These are phyloP conservation scores for Epizoanthus stellaris DNA, from an alignment of 92 coral and sea anemone genomes.

Conservation along the genomic window DNA sequence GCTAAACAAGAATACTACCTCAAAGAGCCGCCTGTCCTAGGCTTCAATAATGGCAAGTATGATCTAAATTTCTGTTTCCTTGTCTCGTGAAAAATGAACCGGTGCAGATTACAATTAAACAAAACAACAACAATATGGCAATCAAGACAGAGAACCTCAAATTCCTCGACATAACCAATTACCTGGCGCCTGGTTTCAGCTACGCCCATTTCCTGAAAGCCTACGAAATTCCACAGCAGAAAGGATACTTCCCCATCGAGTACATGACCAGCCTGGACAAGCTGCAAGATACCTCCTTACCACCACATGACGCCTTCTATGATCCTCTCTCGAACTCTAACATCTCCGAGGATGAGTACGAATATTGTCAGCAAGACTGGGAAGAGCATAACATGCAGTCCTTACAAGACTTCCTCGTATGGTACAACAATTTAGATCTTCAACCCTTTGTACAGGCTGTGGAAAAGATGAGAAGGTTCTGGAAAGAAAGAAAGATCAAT, in stretches of 20 bases:
- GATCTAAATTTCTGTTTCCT: no score
- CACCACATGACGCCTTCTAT: slow-evolving; percentile 45
- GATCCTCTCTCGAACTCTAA: slow-evolving; percentile 21
- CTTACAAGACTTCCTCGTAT: slow-evolving; percentile 36
- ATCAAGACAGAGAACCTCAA: slow-evolving; percentile 52
- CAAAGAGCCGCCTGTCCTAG: neutral
- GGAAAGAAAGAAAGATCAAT: slow-evolving; percentile 50
- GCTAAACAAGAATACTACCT: neutral
- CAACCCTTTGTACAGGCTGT: slow-evolving; percentile 51
- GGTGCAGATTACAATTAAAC: neutral
- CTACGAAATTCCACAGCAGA: slow-evolving; percentile 47
- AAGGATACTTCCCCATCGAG: slow-evolving; percentile 60
- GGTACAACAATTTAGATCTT: slow-evolving; percentile 55
- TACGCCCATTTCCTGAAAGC: slow-evolving; percentile 59
- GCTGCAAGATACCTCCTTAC: slow-evolving; percentile 39
- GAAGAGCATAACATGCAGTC: slow-evolving; percentile 14
- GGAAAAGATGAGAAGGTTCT: slow-evolving; percentile 54
- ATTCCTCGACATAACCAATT: slow-evolving; percentile 55
- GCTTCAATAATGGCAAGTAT: neutral
- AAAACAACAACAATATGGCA: no score
- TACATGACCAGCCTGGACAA: slow-evolving; percentile 47
- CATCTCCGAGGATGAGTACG: slow-evolving; percentile 49
- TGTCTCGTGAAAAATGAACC: neutral
- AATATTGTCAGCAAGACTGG: slow-evolving; percentile 52
- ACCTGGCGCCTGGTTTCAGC: slow-evolving; percentile 57